These are phyloP conservation scores for Drosophila acutilabella DNA, from an alignment of 2,888 invertebrate species.

Conservation along the genomic window DNA sequence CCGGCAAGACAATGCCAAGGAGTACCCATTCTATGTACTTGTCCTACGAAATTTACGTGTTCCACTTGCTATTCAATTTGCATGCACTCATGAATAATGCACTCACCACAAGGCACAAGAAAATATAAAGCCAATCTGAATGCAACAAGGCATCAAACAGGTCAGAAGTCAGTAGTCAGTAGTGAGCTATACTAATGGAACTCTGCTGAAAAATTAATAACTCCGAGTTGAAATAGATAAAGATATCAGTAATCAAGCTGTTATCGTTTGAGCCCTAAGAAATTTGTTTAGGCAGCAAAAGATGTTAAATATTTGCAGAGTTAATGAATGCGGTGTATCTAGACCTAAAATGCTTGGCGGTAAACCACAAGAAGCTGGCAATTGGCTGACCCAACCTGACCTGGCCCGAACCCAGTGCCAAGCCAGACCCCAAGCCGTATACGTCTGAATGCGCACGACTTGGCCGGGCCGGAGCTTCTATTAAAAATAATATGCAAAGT, in stretches of 20 bases:
- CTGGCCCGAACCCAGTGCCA: slow-evolving; percentile 39
- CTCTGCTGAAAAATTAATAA: slow-evolving; percentile 62
- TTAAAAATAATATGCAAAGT: slow-evolving; percentile 82
- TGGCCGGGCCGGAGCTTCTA: slow-evolving; percentile 49
- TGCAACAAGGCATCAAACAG: slow-evolving; percentile 22
- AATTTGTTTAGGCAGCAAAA: neutral
- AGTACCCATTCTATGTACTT: slow-evolving; percentile 2
- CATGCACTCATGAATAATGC: slow-evolving; percentile 83
- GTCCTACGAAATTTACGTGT: slow-evolving; percentile 48
- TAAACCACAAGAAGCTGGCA: slow-evolving; percentile 44
- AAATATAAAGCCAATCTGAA: slow-evolving; percentile 46
- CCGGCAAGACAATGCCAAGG: slow-evolving; percentile 47
- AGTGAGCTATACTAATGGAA: slow-evolving; percentile 65
- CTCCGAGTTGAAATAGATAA: slow-evolving; percentile 1
- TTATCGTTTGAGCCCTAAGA: slow-evolving; percentile 8
- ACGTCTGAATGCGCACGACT: slow-evolving; percentile 46
- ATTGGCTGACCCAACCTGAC: slow-evolving; percentile 45
- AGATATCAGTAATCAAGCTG: neutral
- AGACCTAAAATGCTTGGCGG: slow-evolving; percentile 12
- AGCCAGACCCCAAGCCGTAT: neutral
- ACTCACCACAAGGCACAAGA: slow-evolving; percentile 50
- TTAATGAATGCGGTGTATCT: slow-evolving; percentile 40
- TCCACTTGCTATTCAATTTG: slow-evolving; percentile 82
- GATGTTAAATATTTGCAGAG: slow-evolving; percentile 60
- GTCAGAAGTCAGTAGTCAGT: neutral